Conservation (phyloP, 35 echinoderm and acorn worm genomes). For the Ptychodera flava region DNA sequence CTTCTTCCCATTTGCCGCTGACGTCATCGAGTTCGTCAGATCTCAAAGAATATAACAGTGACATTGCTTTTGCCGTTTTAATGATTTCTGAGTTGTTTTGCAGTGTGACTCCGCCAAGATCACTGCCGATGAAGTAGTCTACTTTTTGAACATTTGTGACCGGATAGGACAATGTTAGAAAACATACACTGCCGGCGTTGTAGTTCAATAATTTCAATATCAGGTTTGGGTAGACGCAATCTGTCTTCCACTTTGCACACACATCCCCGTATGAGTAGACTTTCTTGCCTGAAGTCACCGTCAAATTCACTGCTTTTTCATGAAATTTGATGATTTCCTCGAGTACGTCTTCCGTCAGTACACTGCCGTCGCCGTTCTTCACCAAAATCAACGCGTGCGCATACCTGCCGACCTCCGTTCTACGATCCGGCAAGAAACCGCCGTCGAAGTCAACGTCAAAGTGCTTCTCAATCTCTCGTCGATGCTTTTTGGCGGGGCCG, state of each 20-base stretch:
- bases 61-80: neutral
- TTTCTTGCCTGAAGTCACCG: neutral
- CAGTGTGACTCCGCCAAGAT: neutral
- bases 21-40: neutral
- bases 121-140: neutral
- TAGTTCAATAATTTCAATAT: neutral
- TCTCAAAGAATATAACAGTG: neutral
- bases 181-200: neutral
- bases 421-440: neutral
- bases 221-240: neutral
- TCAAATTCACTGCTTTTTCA: neutral
- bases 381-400: neutral
- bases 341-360: neutral
- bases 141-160: neutral
- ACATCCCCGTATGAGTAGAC: neutral
- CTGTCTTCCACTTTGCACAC: neutral
- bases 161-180: neutral
- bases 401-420: neutral
- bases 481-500: neutral
- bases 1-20: neutral
- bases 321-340: neutral
- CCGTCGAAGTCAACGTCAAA: neutral
- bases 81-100: neutral
- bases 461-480: neutral
- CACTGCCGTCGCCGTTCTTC: neutral